phyloP scores from a whole-genome alignment of 2,113 vertebrate species.

The Antechinus stuartii region DNA sequence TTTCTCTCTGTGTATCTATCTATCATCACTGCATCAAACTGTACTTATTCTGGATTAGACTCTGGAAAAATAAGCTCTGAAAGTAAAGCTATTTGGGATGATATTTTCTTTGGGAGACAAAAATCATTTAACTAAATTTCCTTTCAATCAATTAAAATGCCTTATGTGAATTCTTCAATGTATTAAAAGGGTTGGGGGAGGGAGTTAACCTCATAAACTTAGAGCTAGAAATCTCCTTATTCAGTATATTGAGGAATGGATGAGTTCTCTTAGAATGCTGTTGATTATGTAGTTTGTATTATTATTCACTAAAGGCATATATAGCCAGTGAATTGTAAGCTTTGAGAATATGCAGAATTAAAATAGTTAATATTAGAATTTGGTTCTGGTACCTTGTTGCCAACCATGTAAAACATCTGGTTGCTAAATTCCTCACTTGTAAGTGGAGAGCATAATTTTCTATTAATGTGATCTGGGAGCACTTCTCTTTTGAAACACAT shows the following conservation, averaged over 20 bases:
- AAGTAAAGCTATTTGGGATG: constrained; percentile 55
- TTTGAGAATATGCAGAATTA: constrained; percentile 50
- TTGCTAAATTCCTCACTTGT: constrained; percentile 45
- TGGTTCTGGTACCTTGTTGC: constrained; percentile 21
- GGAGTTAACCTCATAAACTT: neutral
- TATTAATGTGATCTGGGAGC: constrained; percentile 29
- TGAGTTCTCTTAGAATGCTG: neutral
- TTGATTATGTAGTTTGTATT: constrained; percentile 45
- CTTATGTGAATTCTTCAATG: neutral
- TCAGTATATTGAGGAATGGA: constrained; percentile 15
- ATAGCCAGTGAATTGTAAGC: neutral
- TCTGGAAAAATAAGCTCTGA: constrained; percentile 66
- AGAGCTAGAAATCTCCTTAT: constrained; percentile 30
- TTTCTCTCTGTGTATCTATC: neutral
- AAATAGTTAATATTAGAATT: constrained; percentile 30
- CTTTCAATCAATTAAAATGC: constrained; percentile 4
- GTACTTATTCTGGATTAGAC: constrained; percentile 50
- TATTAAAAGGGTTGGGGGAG: neutral
- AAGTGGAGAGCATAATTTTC: constrained; percentile 60
- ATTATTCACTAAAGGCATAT: constrained; percentile 12
- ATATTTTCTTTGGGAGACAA: constrained; percentile 53
- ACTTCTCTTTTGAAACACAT: neutral
- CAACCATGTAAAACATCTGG: constrained; percentile 43
- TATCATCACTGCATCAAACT: neutral
- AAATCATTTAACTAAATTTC: constrained; percentile 51